phyloP scores from a whole-genome alignment of 2,888 invertebrate genomes.

The Dasysyrphus albostriatus region DNA sequence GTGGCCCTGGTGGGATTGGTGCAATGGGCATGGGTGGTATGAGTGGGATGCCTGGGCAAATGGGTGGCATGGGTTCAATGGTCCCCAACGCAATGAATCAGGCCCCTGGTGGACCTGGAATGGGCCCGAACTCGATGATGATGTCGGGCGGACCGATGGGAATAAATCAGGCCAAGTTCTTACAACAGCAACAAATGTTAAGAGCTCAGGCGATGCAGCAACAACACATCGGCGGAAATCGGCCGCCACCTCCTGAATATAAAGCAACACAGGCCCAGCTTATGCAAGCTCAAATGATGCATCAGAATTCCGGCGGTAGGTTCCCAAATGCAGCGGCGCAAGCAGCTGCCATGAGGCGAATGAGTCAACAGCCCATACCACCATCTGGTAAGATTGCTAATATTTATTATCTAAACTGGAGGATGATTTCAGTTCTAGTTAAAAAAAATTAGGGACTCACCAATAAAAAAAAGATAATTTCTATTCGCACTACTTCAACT shows the following conservation, averaged over 20 bases:
- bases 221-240: slow-evolving; percentile 85
- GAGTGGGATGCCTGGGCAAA: slow-evolving; percentile 76
- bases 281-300: slow-evolving; percentile 86
- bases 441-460: too few relatives aligned
- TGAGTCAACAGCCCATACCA: slow-evolving; percentile 89
- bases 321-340: slow-evolving; percentile 85
- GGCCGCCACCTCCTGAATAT: slow-evolving; percentile 94
- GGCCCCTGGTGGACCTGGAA: slow-evolving; percentile 77
- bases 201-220: slow-evolving; percentile 81
- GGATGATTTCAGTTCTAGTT: not conserved
- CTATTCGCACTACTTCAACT: too few relatives aligned
- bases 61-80: slow-evolving; percentile 77
- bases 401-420: not conserved
- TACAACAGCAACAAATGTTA: slow-evolving; percentile 88
- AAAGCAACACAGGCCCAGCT: slow-evolving; percentile 86
- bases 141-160: slow-evolving; percentile 79
- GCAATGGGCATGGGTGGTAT: slow-evolving; percentile 77
- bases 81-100: slow-evolving; percentile 81
- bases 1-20: slow-evolving; percentile 76
- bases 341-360: slow-evolving; percentile 86
- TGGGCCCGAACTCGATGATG: slow-evolving; percentile 77
- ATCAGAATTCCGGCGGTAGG: slow-evolving; percentile 84
- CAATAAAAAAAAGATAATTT: too few relatives aligned
- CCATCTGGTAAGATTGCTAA: slow-evolving; percentile 86
- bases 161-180: slow-evolving; percentile 87